These are phyloP conservation scores for Apamea monoglypha DNA, from an alignment of 2,888 invertebrate genomes.

Conservation along the genomic window DNA sequence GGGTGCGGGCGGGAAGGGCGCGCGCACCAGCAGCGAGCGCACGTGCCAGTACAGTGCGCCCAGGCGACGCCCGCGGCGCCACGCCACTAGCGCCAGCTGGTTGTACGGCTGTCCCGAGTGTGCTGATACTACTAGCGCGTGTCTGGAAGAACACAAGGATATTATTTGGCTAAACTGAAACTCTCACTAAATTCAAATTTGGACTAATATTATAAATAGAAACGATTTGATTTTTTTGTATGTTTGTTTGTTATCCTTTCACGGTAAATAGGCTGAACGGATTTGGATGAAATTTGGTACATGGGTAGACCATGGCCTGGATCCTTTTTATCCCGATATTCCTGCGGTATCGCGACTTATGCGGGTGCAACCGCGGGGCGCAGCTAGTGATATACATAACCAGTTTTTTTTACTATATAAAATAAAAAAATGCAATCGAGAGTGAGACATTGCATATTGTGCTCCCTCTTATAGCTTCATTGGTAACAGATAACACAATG, in stretches of 20 bases:
- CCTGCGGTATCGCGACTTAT: no score
- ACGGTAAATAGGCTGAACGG: no score
- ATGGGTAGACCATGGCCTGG: no score
- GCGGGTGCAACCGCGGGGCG: no score
- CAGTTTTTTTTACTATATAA: background rate
- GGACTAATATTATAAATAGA: background rate
- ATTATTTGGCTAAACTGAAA: background rate
- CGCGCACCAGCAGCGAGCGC: constrained; percentile 94
- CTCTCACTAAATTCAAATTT: background rate
- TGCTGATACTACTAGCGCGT: constrained; percentile 93
- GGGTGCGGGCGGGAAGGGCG: constrained; percentile 96
- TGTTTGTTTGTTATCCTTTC: no score
- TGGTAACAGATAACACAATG: background rate
- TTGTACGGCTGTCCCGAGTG: constrained; percentile 97
- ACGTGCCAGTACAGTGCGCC: constrained; percentile 96
- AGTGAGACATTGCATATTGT: background rate
- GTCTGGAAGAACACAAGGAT: constrained; percentile 82
- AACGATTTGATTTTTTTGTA: background rate
- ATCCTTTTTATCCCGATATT: no score
- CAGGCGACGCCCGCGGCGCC: constrained; percentile 94
- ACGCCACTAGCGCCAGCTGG: constrained; percentile 95
- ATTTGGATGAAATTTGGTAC: no score
- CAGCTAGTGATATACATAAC: no score
- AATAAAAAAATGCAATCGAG: background rate
- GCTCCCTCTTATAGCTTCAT: background rate